phyloP scores from a whole-genome alignment of 2,888 invertebrate genomes.

The Dendrolimus houi region DNA sequence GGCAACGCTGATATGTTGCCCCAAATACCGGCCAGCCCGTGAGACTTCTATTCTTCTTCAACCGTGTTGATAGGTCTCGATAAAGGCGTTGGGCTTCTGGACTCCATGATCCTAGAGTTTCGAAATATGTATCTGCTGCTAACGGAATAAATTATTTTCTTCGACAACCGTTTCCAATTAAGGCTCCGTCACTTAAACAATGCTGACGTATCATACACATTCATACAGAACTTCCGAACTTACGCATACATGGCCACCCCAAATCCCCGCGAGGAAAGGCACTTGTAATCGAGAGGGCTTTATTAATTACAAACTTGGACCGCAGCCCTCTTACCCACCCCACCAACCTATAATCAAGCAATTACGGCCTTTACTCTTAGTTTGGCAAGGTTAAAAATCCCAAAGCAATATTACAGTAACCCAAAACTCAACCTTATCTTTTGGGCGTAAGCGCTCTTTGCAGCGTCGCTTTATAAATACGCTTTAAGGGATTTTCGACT shows the following conservation, averaged over 20 bases:
- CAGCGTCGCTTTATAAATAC: slow-evolving; percentile 13
- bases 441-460: slow-evolving; percentile 53
- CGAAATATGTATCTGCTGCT: too few species aligned
- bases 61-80: too few species aligned
- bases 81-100: too few species aligned
- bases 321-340: slow-evolving; percentile 46
- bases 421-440: slow-evolving; percentile 65
- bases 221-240: slow-evolving; percentile 6
- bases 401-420: slow-evolving; percentile 29
- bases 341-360: slow-evolving; percentile 28
- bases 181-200: background rate
- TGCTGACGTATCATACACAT: slow-evolving; percentile 6
- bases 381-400: slow-evolving; percentile 59
- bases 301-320: slow-evolving; percentile 75
- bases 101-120: too few species aligned
- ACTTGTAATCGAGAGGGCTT: slow-evolving; percentile 74
- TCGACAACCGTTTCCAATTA: background rate
- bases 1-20: too few species aligned
- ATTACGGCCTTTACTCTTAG: slow-evolving; percentile 48
- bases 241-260: slow-evolving; percentile 21
- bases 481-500: slow-evolving; percentile 35
- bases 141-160: background rate
- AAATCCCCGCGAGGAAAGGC: slow-evolving; percentile 59
- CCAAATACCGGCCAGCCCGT: too few species aligned
- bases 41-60: too few species aligned